Evolutionary conservation across 2,888 invertebrate genomes (phyloP), one percentile per base, ranked within the genome.

Genomic region (Zootermopsis nevadensis): DNA sequence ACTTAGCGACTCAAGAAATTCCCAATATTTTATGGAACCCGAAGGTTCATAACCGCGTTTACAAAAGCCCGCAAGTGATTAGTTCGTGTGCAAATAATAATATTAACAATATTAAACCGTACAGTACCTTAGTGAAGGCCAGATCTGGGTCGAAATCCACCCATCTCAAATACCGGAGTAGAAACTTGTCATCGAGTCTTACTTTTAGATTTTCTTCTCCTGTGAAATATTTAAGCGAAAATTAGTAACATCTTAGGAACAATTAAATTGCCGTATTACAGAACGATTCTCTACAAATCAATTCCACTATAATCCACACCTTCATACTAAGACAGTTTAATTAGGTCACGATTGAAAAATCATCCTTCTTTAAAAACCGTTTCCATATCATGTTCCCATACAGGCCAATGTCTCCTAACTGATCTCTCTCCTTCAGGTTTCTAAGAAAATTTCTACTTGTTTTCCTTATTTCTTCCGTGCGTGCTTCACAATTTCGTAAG

Each of bases 171-270:
- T 35, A 66, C 19, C 60, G 30, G 10, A 79, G 79, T 31, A 79
- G 8, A 19, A 79, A 79, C 15, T 30, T 27, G 38, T 79, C 79
- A 38, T 79, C 79, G 1, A n/a, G 24, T 35, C 79, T 60, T 6
- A 79, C 27, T 24, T 66, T 79, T 6, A 79, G 66, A 15, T 79
- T 79, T 22, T 66, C 66, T 66, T 79, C 79, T 15, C 53, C 79
- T 79, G 66, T 33, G 53, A 74, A 74, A 27, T 19, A 15, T 19
- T 48, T 19, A 19, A 48, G 19, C 19, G 4, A 15, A 48, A 15
- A 48, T 48, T 48, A 48, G 48, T 48, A 19, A 48, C 48, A 48
- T 4, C 42, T 8, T 38, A 7, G 1, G 12, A 42, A 42, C 15
- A 12, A 42, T 42, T 48, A 1, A 19, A 48, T 19, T 48, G 48